These are phyloP conservation scores for Potamilus streckersoni DNA, from an alignment of 1,140 invertebrate genomes.

Conservation along the genomic window DNA sequence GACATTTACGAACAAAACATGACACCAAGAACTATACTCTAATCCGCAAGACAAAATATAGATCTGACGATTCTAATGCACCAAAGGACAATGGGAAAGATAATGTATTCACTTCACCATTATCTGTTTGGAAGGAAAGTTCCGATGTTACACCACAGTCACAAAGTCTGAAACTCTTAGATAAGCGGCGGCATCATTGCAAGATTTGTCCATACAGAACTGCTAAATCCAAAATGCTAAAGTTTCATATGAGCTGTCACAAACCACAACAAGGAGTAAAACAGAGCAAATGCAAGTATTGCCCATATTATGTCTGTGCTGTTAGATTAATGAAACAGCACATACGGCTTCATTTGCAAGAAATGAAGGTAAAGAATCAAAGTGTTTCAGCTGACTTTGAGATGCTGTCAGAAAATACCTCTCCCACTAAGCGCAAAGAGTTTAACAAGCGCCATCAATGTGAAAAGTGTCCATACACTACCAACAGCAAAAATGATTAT, in stretches of 20 bases:
- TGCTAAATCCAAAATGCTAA: constrained; percentile 74
- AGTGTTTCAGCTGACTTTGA: neutral
- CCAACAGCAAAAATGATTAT: constrained; percentile 84
- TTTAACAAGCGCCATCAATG: constrained; percentile 56
- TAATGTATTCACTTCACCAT: no score
- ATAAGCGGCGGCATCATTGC: constrained; percentile 67
- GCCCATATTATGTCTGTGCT: constrained; percentile 80
- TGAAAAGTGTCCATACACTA: constrained; percentile 63
- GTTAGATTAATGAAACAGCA: constrained; percentile 66
- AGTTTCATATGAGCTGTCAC: constrained; percentile 80
- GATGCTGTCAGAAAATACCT: constrained; percentile 6
- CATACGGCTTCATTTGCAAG: constrained; percentile 59
- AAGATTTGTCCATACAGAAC: constrained; percentile 82
- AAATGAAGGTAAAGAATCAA: constrained; percentile 21
- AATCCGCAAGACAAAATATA: neutral
- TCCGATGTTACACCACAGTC: no score
- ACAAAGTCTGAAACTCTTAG: no score
- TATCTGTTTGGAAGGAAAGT: no score
- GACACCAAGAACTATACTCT: constrained; percentile 34
- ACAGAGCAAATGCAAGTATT: constrained; percentile 84
- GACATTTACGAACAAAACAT: constrained; percentile 46
- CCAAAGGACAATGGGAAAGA: no score
- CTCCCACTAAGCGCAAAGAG: neutral
- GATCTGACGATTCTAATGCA: no score
- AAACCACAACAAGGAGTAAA: constrained; percentile 74